phyloP scores from a whole-genome alignment of 1,140 invertebrate species.

The Macrosteles quadrilineatus region DNA sequence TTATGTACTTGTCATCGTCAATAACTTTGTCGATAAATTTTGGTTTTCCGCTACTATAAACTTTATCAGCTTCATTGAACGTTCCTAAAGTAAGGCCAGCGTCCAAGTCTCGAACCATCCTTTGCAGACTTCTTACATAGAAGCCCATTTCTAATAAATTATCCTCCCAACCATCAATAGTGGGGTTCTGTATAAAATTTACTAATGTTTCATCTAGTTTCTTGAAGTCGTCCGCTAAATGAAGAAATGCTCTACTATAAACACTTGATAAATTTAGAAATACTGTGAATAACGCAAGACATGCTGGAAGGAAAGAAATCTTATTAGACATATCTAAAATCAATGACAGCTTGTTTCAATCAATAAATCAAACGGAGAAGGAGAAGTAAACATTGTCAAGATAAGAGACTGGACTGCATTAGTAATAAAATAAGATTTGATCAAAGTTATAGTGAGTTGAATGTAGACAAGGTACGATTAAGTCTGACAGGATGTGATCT shows the following conservation, averaged over 20 bases:
- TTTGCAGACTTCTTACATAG: conserved; percentile 12
- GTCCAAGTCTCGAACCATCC: conserved; percentile 1
- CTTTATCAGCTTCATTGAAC: conserved; percentile 5
- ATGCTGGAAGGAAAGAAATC: too few relatives aligned
- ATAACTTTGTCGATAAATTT: conserved; percentile 2
- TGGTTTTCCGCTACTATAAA: not conserved
- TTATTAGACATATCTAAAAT: too few relatives aligned
- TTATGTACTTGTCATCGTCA: not conserved
- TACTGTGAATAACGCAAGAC: too few relatives aligned
- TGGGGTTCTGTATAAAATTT: not conserved
- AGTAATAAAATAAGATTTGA: too few relatives aligned
- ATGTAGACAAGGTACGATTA: too few relatives aligned
- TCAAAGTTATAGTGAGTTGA: too few relatives aligned
- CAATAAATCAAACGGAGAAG: too few relatives aligned
- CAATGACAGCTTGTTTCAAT: too few relatives aligned
- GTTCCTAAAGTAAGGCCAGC: not conserved
- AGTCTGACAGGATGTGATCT: too few relatives aligned
- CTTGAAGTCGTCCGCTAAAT: not conserved
- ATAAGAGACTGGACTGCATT: too few relatives aligned
- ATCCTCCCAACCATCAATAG: not conserved
- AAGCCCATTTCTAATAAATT: not conserved
- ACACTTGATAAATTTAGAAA: too few relatives aligned
- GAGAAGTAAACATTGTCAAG: too few relatives aligned
- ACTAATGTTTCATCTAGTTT: not conserved
- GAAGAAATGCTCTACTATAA: not conserved